Percentiles rank a stretch among this genome's conserved stretches.
Conservation (phyloP, 2,888 invertebrate species). For the Sympetrum striolatum region DNA sequence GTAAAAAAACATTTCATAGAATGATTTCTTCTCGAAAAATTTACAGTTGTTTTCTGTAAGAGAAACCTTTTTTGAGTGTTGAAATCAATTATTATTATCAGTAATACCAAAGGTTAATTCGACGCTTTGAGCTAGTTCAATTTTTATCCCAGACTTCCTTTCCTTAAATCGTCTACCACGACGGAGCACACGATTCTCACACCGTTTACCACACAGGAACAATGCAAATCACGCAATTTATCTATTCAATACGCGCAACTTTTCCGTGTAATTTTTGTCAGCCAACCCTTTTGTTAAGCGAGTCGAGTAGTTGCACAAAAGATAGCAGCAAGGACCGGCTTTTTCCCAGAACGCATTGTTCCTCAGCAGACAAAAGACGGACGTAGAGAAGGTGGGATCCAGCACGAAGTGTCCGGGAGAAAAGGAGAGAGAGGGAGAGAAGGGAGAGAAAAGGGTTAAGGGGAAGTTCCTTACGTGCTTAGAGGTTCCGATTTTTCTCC, state of each 20-base stretch:
- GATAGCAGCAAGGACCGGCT: neutral
- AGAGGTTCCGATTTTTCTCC: neutral
- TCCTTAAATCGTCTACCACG: neutral
- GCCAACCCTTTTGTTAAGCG: conserved; percentile 9
- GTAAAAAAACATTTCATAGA: no score
- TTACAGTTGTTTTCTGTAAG: no score
- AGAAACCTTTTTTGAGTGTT: no score
- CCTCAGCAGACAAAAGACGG: neutral
- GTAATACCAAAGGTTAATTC: no score
- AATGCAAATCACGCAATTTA: neutral
- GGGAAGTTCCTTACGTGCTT: neutral
- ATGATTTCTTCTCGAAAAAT: no score
- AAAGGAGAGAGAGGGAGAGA: no score
- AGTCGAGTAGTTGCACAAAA: neutral
- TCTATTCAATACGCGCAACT: conserved; percentile 8
- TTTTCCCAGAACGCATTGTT: conserved; percentile 22
- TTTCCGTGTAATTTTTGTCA: neutral
- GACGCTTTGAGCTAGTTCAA: no score
- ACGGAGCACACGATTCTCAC: neutral
- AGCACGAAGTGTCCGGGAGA: neutral
- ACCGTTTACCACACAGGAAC: neutral
- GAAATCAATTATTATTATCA: no score
- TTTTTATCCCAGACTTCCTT: neutral
- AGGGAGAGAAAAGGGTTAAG: no score
- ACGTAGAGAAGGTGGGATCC: neutral